phyloP scores from a whole-genome alignment of 2,888 invertebrate species.

The Polydesmus complanatus region DNA sequence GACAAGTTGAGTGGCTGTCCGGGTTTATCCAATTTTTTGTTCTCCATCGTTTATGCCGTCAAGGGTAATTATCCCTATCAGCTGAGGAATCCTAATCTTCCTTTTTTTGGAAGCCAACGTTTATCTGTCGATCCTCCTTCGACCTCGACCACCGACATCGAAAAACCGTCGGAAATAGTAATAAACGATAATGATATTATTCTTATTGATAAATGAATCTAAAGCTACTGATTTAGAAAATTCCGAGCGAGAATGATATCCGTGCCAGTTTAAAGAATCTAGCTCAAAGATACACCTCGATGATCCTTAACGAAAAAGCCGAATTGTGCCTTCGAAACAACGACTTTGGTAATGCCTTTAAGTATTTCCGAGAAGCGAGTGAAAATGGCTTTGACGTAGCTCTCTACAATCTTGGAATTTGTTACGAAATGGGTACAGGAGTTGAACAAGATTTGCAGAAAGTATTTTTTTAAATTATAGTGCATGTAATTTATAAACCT shows the following conservation, averaged over 20 bases:
- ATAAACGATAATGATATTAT: no score
- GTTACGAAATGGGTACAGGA: constrained; percentile 11
- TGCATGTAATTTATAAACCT: background rate
- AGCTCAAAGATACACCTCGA: background rate
- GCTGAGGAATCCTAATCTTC: no score
- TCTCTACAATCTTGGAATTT: constrained; percentile 10
- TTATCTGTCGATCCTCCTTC: no score
- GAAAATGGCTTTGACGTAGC: constrained; percentile 5
- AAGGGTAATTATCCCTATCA: no score
- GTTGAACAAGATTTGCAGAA: constrained; percentile 4
- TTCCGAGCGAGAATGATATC: background rate
- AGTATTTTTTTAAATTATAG: background rate
- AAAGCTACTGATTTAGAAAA: no score
- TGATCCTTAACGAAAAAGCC: background rate
- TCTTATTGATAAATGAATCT: no score
- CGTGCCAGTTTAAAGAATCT: background rate
- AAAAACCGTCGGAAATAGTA: no score
- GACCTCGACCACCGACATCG: no score
- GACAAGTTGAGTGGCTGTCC: background rate
- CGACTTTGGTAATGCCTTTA: background rate
- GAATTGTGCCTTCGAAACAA: background rate
- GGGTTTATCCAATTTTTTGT: background rate
- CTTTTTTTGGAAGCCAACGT: no score
- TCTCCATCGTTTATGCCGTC: background rate
- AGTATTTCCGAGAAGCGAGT: background rate